A percentile compares a stretch with the other conserved stretches of the same genome.
Evolutionary conservation across 2,113 vertebrate genomes (phyloP).

Genomic region (Gymnobelideus leadbeateri): DNA sequence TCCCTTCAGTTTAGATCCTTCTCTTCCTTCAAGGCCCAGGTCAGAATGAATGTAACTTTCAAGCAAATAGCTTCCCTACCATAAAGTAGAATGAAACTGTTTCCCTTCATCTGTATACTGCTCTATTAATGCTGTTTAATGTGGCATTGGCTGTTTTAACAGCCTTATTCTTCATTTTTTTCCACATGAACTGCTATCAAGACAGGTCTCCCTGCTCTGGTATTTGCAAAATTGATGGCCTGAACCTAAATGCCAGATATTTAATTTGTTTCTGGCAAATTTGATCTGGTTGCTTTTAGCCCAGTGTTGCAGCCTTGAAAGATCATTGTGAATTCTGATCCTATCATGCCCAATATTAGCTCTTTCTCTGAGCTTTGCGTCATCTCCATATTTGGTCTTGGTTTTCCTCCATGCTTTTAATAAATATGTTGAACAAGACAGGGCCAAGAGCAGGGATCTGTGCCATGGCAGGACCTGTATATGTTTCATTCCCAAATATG

Average conservation of each 20-base stretch:
- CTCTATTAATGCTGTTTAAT: background rate
- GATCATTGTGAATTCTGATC: background rate
- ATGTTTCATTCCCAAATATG: background rate
- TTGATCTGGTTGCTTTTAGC: background rate
- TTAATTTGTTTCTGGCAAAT: conserved; percentile 11
- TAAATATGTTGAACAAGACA: background rate
- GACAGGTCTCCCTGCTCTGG: background rate
- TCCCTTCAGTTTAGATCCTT: background rate
- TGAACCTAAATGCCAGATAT: conserved; percentile 1
- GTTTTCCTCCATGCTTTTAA: background rate
- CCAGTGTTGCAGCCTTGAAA: background rate
- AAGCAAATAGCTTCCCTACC: background rate
- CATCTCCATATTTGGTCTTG: background rate
- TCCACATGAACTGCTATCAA: background rate
- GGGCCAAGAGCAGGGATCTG: background rate
- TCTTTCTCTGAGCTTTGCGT: background rate
- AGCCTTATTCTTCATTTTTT: background rate
- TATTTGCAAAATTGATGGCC: conserved; percentile 6
- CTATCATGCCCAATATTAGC: background rate
- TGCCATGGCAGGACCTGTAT: background rate
- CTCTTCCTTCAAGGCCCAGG: background rate
- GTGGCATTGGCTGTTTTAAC: background rate
- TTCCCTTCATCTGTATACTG: background rate
- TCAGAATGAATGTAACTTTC: background rate
- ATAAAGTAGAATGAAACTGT: background rate